A percentile compares a stretch with the other conserved stretches of the same genome.
phyloP scores from a whole-genome alignment of 2,113 vertebrate genomes.

The Anolis sagrei region DNA sequence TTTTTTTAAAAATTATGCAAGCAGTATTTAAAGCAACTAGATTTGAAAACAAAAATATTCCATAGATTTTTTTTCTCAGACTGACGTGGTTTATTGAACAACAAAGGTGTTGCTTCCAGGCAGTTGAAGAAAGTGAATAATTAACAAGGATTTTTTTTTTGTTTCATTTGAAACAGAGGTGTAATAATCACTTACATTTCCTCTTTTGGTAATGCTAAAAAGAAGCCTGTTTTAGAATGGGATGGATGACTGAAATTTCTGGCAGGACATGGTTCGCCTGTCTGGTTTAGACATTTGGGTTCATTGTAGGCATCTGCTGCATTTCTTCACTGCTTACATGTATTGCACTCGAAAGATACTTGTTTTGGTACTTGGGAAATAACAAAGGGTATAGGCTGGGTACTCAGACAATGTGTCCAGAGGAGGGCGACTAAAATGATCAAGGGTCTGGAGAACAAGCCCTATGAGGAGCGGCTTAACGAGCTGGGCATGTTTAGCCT shows the following conservation, averaged over 20 bases:
- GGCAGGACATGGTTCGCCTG: too few species aligned
- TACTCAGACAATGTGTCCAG: too few species aligned
- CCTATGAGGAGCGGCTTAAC: too few species aligned
- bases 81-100: slow-evolving; percentile 30
- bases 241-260: too few species aligned
- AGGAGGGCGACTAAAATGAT: too few species aligned
- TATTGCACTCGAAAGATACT: neutral
- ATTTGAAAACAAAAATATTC: slow-evolving; percentile 34
- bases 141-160: neutral
- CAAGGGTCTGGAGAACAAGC: too few species aligned
- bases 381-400: too few species aligned
- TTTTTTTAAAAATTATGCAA: slow-evolving; percentile 45
- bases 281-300: neutral
- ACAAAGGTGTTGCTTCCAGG: neutral
- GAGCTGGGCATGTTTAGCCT: too few species aligned
- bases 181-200: neutral
- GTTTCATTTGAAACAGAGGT: neutral
- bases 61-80: slow-evolving; percentile 31
- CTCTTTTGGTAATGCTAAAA: neutral
- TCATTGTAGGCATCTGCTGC: neutral
- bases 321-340: neutral
- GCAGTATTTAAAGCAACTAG: slow-evolving; percentile 9
- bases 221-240: neutral
- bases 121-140: slow-evolving; percentile 13
- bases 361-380: neutral